A percentile compares a stretch with the other conserved stretches of the same genome.
Conservation (phyloP, 2,113 vertebrate genomes). For the Columba livia region DNA sequence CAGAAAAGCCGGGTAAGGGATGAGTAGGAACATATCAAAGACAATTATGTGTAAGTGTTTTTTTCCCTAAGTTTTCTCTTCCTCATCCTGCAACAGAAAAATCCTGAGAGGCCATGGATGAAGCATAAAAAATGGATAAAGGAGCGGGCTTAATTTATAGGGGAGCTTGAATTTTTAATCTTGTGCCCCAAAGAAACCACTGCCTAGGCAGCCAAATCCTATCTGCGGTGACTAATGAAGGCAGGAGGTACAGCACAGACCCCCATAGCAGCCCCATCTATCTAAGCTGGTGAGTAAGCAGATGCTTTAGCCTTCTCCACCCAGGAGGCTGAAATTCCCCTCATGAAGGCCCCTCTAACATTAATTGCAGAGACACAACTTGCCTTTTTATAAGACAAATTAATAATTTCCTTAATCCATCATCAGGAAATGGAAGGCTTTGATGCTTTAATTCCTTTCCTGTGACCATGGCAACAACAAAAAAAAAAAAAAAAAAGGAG, state of each 20-base stretch:
- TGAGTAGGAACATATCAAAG: background rate
- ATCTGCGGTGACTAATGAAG: constrained; percentile 44
- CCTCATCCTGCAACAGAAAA: background rate
- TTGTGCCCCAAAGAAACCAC: constrained; percentile 56
- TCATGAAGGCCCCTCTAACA: constrained; percentile 48
- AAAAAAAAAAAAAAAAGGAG: background rate
- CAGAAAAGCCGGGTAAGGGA: background rate
- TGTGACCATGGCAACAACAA: constrained; percentile 71
- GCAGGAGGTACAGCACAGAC: constrained; percentile 8
- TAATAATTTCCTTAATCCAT: constrained; percentile 65
- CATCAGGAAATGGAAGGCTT: constrained; percentile 58
- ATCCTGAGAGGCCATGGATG: background rate
- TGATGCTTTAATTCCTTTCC: constrained; percentile 66
- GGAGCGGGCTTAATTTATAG: constrained; percentile 32
- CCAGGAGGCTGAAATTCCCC: constrained; percentile 63
- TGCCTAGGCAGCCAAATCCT: constrained; percentile 31
- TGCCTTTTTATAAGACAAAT: constrained; percentile 58
- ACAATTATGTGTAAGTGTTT: background rate
- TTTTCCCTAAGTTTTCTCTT: background rate
- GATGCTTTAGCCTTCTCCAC: constrained; percentile 20
- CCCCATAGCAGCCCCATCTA: background rate
- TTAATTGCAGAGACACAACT: constrained; percentile 54
- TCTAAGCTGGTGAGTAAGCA: constrained; percentile 36
- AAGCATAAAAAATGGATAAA: background rate
- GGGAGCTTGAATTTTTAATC: constrained; percentile 46